Evolutionary conservation across 2,797 vertebrate species (phyloP), one percentile per base, ranked within the genome.

Genomic region (Cygnus olor): DNA sequence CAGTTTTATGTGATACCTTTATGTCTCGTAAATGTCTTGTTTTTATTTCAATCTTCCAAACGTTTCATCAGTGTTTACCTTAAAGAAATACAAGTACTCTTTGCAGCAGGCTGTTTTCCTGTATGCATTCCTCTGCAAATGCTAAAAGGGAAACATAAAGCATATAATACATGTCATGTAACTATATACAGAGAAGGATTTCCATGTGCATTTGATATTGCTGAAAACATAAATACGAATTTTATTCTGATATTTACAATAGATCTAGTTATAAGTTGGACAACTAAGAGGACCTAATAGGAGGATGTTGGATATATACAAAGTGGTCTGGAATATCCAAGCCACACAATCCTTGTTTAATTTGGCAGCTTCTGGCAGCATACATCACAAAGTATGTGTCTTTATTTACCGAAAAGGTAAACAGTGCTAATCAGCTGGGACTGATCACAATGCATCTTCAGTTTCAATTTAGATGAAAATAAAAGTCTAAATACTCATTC

Each of bases 1-100:
- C 86, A 96, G 88, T 97, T 97, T 97, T 97, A 96, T 95, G 68
- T 96, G 94, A 93, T 97, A 97, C 77, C 92, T 96, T 97, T 96
- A 94, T 89, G 82, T 96, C 94, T 97, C 91, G 92, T 96, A 97
- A 97, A 95, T 94, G 97, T 89, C 91, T 95, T 96, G 61, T 66
- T 98, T 98, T 97, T 85, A 93, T 93, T 97, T 96, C 73, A 95
- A 90, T 95, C 85, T 93, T 88, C 85, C 93, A 79, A 96, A 80
- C 84, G 73, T 80, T 96, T 94, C 86, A 94, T 89, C 93, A 78
- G 45, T 94, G 85, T 95, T 94, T 64, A 94, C 71, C 85, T 96
- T 93, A 87, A 69, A 96, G 91, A 95, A 94, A 94, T 92, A 73
- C 74, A 93, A 96, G 82, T 89, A 32, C 45, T 96, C 45, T 49